A percentile compares a stretch with the other conserved stretches of the same genome.
Conservation (phyloP, 2,888 invertebrate species). For the Dynastes hyllus region DNA sequence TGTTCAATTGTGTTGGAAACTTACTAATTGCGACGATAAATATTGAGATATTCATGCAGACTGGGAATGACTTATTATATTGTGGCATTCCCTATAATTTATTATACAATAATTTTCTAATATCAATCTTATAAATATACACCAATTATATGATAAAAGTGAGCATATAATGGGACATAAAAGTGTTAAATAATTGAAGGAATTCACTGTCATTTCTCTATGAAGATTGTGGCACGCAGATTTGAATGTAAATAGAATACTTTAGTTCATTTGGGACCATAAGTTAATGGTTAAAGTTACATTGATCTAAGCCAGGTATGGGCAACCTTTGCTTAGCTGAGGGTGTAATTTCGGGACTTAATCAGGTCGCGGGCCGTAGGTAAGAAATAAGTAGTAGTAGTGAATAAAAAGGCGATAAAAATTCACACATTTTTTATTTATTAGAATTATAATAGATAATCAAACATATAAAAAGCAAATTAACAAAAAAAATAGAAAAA, state of each 20-base stretch:
- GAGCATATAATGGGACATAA: slow-evolving; percentile 1
- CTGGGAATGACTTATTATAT: slow-evolving; percentile 14
- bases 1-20: not conserved
- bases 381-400: too few species aligned
- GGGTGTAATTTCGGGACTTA: too few species aligned
- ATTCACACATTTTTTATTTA: too few species aligned
- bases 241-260: not conserved
- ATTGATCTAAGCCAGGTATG: too few species aligned
- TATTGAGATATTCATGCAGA: not conserved
- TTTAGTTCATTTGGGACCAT: not conserved
- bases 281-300: too few species aligned
- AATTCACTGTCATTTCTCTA: slow-evolving; percentile 28
- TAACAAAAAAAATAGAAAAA: too few species aligned
- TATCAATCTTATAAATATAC: not conserved
- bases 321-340: too few species aligned
- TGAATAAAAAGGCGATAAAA: too few species aligned
- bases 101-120: slow-evolving; percentile 1
- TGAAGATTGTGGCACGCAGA: not conserved
- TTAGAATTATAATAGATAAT: too few species aligned
- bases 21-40: not conserved
- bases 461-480: too few species aligned
- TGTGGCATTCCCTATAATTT: not conserved
- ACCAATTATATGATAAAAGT: slow-evolving; percentile 13
- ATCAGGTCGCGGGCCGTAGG: too few species aligned
- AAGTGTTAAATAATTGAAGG: slow-evolving; percentile 30